Conservation (phyloP, 2,113 vertebrate species). For the Poicephalus gulielmi region DNA sequence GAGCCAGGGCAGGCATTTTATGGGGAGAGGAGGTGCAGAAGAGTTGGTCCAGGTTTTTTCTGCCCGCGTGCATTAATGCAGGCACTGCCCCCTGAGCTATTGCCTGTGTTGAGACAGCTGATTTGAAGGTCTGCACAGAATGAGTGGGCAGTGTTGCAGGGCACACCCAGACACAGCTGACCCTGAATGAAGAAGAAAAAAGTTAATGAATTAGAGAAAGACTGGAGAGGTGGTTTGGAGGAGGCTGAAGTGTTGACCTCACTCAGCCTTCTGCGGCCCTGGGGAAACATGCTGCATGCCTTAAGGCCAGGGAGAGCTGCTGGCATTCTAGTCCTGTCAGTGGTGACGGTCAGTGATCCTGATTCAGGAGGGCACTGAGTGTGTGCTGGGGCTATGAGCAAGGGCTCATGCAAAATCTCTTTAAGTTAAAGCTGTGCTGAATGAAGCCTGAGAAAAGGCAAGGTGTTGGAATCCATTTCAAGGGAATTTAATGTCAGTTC, state of each 20-base stretch:
- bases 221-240: rapidly evolving
- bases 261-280: not conserved
- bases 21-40: not conserved
- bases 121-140: not conserved
- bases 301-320: rapidly evolving
- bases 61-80: rapidly evolving
- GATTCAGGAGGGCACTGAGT: not conserved
- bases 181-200: not conserved
- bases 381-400: not conserved
- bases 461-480: not conserved
- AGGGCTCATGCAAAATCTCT: not conserved
- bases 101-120: not conserved
- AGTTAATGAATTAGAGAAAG: not conserved
- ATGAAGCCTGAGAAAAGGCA: not conserved
- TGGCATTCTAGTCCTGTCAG: not conserved
- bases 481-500: not conserved
- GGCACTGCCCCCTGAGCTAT: rapidly evolving
- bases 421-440: not conserved
- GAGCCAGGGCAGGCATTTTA: not conserved
- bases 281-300: rapidly evolving
- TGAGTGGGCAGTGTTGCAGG: not conserved
- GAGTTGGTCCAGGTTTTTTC: not conserved
- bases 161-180: not conserved
- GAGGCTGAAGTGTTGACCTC: not conserved
- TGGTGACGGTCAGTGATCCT: not conserved